Percentiles rank a stretch among this genome's conserved stretches.
Evolutionary conservation across 2,797 vertebrate genomes (phyloP).

Genomic region (Microcaecilia unicolor): DNA sequence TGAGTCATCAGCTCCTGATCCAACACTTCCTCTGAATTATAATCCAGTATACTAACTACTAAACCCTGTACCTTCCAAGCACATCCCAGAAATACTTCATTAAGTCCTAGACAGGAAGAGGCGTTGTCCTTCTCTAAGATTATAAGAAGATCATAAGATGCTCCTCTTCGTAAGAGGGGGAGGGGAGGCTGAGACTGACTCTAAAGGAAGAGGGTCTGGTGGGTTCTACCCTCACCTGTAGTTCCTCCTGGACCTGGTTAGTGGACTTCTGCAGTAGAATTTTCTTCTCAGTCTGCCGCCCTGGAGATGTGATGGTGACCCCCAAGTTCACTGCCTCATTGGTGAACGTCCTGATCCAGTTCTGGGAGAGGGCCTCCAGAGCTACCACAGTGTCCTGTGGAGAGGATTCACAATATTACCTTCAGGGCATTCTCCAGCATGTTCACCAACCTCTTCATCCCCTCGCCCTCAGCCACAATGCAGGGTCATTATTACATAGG

Average conservation of each 20-base stretch:
- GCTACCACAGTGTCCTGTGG: conserved; percentile 69
- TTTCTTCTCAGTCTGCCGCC: background rate
- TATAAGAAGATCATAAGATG: background rate
- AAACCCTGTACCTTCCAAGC: too few relatives aligned
- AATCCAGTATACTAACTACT: too few relatives aligned
- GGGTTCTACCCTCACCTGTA: conserved; percentile 28
- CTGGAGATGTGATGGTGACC: conserved; percentile 35
- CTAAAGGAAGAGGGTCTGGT: background rate
- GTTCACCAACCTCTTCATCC: background rate
- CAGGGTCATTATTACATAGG: too few relatives aligned
- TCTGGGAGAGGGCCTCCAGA: conserved; percentile 66
- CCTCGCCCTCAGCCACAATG: too few relatives aligned
- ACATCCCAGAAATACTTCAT: too few relatives aligned
- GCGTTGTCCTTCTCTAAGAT: too few relatives aligned
- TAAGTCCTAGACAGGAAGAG: too few relatives aligned
- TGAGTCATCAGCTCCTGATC: too few relatives aligned
- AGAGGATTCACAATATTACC: background rate
- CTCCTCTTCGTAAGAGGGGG: fast-evolving
- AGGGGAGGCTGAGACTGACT: fast-evolving
- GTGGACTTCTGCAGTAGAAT: conserved; percentile 17
- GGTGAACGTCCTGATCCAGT: conserved; percentile 43
- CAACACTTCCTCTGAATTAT: too few relatives aligned
- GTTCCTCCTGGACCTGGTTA: conserved; percentile 9
- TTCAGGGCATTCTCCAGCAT: background rate
- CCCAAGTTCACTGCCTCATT: conserved; percentile 44